phyloP scores from a whole-genome alignment of 2,113 vertebrate species.

The Xerus inauris region DNA sequence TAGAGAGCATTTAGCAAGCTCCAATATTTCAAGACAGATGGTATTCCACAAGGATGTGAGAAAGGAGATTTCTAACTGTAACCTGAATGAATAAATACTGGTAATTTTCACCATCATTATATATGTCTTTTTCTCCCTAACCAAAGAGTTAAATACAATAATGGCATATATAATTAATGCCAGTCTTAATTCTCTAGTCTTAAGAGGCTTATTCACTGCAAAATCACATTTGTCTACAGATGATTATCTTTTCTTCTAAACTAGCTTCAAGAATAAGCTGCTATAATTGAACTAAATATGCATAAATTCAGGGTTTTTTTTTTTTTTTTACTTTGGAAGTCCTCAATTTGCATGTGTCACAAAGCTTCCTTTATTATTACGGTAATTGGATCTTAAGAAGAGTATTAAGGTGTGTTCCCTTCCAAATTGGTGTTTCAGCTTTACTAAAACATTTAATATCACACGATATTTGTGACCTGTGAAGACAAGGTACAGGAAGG shows the following conservation, averaged over 20 bases:
- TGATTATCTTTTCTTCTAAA: conserved; percentile 83
- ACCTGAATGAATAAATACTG: conserved; percentile 79
- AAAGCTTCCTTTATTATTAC: conserved; percentile 8
- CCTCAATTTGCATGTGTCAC: conserved; percentile 72
- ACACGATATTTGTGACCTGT: background rate
- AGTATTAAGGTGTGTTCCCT: background rate
- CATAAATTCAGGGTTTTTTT: conserved; percentile 78
- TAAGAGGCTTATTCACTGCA: conserved; percentile 77
- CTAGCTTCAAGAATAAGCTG: conserved; percentile 79
- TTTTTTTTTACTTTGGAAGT: conserved; percentile 74
- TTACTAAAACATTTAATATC: background rate
- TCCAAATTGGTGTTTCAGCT: background rate
- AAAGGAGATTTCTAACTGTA: conserved; percentile 64
- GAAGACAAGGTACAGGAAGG: background rate
- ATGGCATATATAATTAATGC: conserved; percentile 83
- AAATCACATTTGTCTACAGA: conserved; percentile 83
- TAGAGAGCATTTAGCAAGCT: conserved; percentile 52
- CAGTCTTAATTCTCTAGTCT: conserved; percentile 83
- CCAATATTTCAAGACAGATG: conserved; percentile 64
- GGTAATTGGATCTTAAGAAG: conserved; percentile 25
- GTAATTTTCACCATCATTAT: conserved; percentile 78
- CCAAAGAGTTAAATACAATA: conserved; percentile 74
- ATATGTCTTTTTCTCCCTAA: conserved; percentile 68
- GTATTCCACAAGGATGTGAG: conserved; percentile 59
- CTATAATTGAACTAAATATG: conserved; percentile 85